phyloP scores from a whole-genome alignment of 1,140 invertebrate genomes.

The Ceratina japonica region DNA sequence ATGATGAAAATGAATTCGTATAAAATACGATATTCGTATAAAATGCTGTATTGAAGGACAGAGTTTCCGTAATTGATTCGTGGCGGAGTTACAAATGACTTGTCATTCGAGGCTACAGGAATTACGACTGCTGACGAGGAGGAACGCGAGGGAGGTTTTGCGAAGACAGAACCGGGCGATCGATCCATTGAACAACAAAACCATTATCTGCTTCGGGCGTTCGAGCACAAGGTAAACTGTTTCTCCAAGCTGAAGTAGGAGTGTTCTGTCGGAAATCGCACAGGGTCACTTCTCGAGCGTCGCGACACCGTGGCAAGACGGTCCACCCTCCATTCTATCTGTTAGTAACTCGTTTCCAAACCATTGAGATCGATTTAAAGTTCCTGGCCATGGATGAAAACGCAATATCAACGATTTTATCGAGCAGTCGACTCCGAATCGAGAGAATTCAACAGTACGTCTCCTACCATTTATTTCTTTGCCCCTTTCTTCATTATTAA shows the following conservation, averaged over 20 bases:
- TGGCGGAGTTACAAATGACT: conserved; percentile 36
- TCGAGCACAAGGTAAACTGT: conserved; percentile 65
- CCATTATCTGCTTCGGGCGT: conserved; percentile 67
- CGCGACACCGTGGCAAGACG: conserved; percentile 37
- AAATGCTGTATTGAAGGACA: conserved; percentile 6
- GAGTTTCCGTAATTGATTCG: conserved; percentile 20
- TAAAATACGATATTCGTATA: too few relatives aligned
- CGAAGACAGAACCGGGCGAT: conserved; percentile 59
- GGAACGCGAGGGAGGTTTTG: conserved; percentile 45
- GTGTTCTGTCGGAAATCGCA: conserved; percentile 59
- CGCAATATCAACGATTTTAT: background rate
- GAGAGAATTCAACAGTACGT: background rate
- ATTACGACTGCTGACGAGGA: conserved; percentile 41
- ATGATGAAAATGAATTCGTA: too few relatives aligned
- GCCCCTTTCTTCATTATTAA: too few relatives aligned
- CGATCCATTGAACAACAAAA: conserved; percentile 60
- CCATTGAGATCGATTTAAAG: conserved; percentile 56
- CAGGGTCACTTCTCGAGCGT: conserved; percentile 44
- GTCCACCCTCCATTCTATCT: conserved; percentile 43
- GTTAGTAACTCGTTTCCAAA: conserved; percentile 57
- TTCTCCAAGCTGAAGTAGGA: conserved; percentile 54
- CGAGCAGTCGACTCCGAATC: background rate
- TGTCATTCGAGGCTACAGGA: conserved; percentile 33
- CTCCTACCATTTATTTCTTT: too few relatives aligned
- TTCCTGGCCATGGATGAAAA: conserved; percentile 28